Conservation (phyloP, 2,113 vertebrate genomes). For the Scomber scombrus region DNA sequence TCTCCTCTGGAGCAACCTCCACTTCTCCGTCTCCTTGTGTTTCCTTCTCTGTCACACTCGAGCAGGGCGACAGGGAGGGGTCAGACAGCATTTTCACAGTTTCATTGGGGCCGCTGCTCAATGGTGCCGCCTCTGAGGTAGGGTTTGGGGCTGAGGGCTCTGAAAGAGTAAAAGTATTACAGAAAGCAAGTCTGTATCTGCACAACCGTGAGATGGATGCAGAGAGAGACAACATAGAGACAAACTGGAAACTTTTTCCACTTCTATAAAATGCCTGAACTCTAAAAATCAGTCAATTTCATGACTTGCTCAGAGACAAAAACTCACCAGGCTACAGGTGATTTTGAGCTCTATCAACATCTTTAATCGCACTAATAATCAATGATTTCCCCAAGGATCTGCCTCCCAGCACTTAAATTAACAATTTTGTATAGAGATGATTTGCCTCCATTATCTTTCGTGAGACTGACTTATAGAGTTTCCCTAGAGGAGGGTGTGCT, state of each 20-base stretch:
- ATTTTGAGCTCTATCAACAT: slow-evolving; percentile 49
- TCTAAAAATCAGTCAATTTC: neutral
- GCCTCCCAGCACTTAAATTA: slow-evolving; percentile 31
- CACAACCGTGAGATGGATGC: neutral
- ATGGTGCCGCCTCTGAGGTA: slow-evolving; percentile 26
- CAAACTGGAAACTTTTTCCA: slow-evolving; percentile 3
- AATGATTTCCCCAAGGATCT: slow-evolving; percentile 55
- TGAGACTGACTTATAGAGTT: slow-evolving; percentile 32
- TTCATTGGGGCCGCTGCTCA: slow-evolving; percentile 30
- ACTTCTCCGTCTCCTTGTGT: slow-evolving; percentile 31
- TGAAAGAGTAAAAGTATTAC: neutral
- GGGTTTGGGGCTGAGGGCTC: slow-evolving; percentile 22
- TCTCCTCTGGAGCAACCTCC: slow-evolving; percentile 87
- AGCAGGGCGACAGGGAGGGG: slow-evolving; percentile 38
- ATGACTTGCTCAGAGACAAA: slow-evolving; percentile 14
- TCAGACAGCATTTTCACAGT: slow-evolving; percentile 32
- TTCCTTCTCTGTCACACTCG: slow-evolving; percentile 43
- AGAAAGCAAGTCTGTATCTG: neutral
- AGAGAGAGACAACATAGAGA: neutral
- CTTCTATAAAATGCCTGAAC: slow-evolving; percentile 11
- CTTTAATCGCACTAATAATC: slow-evolving; percentile 56
- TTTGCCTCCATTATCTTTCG: slow-evolving; percentile 59
- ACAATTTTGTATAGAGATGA: slow-evolving; percentile 43
- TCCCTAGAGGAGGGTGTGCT: slow-evolving; percentile 38
- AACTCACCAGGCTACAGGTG: slow-evolving; percentile 31